These are phyloP conservation scores for Cyprinodon tularosa DNA, from an alignment of 2,113 vertebrate species.

Conservation along the genomic window DNA sequence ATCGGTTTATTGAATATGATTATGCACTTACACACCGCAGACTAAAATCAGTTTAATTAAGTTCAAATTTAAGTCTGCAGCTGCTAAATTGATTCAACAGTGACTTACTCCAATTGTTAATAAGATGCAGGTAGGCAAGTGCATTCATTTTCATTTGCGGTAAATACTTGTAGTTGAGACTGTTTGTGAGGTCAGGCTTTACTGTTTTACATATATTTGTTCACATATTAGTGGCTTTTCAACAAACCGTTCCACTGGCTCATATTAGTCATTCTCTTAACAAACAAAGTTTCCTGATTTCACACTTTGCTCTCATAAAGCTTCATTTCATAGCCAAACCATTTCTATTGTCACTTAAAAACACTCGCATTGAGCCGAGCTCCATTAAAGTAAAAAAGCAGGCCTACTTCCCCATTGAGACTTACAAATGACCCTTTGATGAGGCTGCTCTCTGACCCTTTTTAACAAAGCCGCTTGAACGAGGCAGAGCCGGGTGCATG, in stretches of 20 bases:
- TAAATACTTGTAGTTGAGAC: slow-evolving; percentile 29
- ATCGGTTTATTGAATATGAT: slow-evolving; percentile 17
- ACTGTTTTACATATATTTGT: slow-evolving; percentile 11
- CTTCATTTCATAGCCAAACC: slow-evolving; percentile 56
- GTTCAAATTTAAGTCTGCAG: not conserved
- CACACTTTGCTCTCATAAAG: slow-evolving; percentile 56
- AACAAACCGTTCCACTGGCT: not conserved
- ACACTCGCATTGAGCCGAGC: slow-evolving; percentile 27
- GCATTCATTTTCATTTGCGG: slow-evolving; percentile 21
- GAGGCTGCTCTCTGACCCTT: slow-evolving; percentile 68
- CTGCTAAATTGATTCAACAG: not conserved
- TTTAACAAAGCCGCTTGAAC: slow-evolving; percentile 57
- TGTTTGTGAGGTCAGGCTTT: not conserved
- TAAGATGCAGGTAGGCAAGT: not conserved
- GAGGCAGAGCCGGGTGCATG: slow-evolving; percentile 23
- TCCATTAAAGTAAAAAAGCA: slow-evolving; percentile 49
- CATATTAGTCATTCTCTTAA: slow-evolving; percentile 19
- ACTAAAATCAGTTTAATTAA: slow-evolving; percentile 11
- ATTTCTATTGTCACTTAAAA: slow-evolving; percentile 38
- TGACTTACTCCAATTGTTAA: not conserved
- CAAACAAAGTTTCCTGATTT: slow-evolving; percentile 69
- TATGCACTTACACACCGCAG: slow-evolving; percentile 1
- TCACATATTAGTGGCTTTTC: slow-evolving; percentile 20
- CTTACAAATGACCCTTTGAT: slow-evolving; percentile 69
- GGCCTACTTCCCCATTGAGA: slow-evolving; percentile 50